phyloP scores from a whole-genome alignment of 2,888 invertebrate species.

The Melolontha melolontha region DNA sequence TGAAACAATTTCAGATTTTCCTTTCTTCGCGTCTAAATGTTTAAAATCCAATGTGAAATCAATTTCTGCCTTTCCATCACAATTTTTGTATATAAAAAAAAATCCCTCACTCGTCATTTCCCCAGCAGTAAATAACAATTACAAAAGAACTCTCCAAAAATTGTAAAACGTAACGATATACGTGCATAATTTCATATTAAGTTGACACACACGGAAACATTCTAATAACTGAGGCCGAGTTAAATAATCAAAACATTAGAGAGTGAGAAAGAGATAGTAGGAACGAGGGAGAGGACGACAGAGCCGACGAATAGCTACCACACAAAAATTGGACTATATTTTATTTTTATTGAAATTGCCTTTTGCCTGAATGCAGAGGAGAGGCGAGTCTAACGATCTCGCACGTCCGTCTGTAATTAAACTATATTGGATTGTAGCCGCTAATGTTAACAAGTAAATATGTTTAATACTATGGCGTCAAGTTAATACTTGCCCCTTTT shows the following conservation, averaged over 20 bases:
- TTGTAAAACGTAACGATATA: slow-evolving; percentile 39
- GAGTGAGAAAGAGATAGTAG: slow-evolving; percentile 10
- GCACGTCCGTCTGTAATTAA: slow-evolving; percentile 53
- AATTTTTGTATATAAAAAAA: background rate
- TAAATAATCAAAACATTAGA: slow-evolving; percentile 44
- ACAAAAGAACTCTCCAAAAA: slow-evolving; percentile 38
- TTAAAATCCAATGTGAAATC: too few species aligned
- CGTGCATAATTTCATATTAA: slow-evolving; percentile 44
- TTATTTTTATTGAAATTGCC: slow-evolving; percentile 52
- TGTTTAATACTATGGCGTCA: slow-evolving; percentile 54
- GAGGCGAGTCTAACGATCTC: slow-evolving; percentile 49
- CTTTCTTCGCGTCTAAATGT: too few species aligned
- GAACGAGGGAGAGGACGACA: slow-evolving; percentile 20
- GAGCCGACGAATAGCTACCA: slow-evolving; percentile 34
- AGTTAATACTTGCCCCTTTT: slow-evolving; percentile 53
- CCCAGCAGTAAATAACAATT: slow-evolving; percentile 40
- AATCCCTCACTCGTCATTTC: slow-evolving; percentile 30
- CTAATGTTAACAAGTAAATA: slow-evolving; percentile 55
- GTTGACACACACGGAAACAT: slow-evolving; percentile 42
- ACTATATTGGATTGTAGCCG: slow-evolving; percentile 53
- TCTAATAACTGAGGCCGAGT: slow-evolving; percentile 44
- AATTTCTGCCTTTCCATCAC: too few species aligned
- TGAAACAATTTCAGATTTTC: too few species aligned
- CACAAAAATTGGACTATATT: slow-evolving; percentile 45
- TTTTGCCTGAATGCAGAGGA: slow-evolving; percentile 48